Base-by-base conservation (phyloP, 2,113 vertebrate species). In the Tautogolabrus adspersus region DNA sequence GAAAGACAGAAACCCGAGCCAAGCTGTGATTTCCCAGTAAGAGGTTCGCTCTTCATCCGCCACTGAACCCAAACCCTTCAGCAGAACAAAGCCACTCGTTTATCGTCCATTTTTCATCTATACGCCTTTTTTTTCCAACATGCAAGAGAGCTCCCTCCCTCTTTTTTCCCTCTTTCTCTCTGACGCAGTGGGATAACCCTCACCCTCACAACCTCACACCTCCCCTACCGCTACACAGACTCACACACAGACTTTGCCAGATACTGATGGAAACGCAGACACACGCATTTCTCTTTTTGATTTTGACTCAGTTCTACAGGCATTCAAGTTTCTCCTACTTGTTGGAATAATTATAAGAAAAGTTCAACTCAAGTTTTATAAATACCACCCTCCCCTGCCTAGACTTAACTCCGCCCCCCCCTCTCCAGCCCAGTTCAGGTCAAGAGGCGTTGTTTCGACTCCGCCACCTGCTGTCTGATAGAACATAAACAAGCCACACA, bases 381-480 rank as follows among this genome's bases (percentile, higher is more conserved):
- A 62, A n/a, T 13, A 2, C 12, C 12, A 26, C 69, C 64, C 10
- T 64, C 61, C 12, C 49, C 26, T 21, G n/a, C 60, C 55, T 21
- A 11, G 68, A 26, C 79, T 73, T 76, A 6, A 52, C 30, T 60
- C 85, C 77, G 47, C 68, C 77, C 42, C 68, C 74, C 67, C 34
- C 59, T 46, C 71, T 21, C 40, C 40, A 42, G 11, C 11, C 59
- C 19, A 1, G 42, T 51, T 38, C 34, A 8, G 88, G 90, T 89
- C 70, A 61, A 64, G 87, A 78, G 87, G 87, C 68, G 40, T 34
- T 61, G 71, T 73, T 68, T 66, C 72, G 64, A 91, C 82, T 89
- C 88, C 30, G 71, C 92, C 93, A 95, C 93, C 93, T 95, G 93
- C 92, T 80, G 90, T 83, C 81, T 92, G 87, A 92, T 92, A 66